Conservation (phyloP, 1,140 invertebrate species). For the Spodoptera frugiperda region DNA sequence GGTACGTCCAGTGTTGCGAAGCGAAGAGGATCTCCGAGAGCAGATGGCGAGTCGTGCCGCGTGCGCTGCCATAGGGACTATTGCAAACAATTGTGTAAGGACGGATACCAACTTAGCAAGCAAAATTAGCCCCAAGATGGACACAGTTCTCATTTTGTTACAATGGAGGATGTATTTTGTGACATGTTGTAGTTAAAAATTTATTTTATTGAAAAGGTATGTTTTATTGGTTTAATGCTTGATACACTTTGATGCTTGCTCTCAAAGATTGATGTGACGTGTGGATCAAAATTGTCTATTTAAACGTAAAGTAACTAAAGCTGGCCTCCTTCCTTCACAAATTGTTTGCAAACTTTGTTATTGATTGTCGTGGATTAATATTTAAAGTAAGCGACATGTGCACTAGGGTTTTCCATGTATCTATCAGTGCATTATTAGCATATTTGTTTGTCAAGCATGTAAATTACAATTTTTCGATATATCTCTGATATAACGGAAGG, state of each 20-base stretch:
- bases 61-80: conserved; percentile 57
- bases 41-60: conserved; percentile 51
- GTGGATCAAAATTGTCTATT: conserved; percentile 69
- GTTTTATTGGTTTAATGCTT: conserved; percentile 82
- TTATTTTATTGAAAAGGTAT: conserved; percentile 81
- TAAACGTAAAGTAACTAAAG: conserved; percentile 83
- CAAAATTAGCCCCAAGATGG: conserved; percentile 67
- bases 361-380: conserved; percentile 29
- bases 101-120: conserved; percentile 83
- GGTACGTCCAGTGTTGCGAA: conserved; percentile 56
- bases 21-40: conserved; percentile 55
- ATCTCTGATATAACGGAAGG: conserved; percentile 2
- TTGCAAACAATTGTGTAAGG: conserved; percentile 87
- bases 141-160: conserved; percentile 56
- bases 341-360: conserved; percentile 91
- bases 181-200: conserved; percentile 85
- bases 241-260: conserved; percentile 76
- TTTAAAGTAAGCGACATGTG: conserved; percentile 10
- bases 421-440: conserved; percentile 16
- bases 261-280: conserved; percentile 64
- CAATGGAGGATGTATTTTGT: conserved; percentile 73
- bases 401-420: conserved; percentile 14
- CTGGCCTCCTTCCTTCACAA: conserved; percentile 94
- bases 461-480: background rate
- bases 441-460: conserved; percentile 27